Base-by-base conservation (phyloP, 2,888 invertebrate genomes). In the Cephonodes hylas region DNA sequence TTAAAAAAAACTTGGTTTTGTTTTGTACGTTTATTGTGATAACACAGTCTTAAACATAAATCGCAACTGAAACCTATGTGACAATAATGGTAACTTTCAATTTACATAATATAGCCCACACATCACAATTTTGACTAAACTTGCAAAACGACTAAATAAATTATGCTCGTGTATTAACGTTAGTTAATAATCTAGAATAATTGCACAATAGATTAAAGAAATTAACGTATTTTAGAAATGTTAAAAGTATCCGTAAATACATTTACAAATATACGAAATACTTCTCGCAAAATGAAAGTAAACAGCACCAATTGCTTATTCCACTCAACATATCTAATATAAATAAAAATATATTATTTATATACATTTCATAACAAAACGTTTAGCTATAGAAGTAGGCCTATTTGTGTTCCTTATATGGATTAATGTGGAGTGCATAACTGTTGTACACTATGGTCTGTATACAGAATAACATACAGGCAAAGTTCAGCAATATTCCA, bases 1-100 rank as follows among this genome's bases (percentile, higher is more conserved):
- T 38, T 13, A n/a, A n/a, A n/a, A 58, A 61, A 68, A 59, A 60
- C 68, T 72, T 80, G 10, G 10, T 10, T 53, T 3, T 3, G 18
- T 83, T 84, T 89, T 89, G 88, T 91, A 91, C 86, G 82, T 84
- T 91, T 92, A 91, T 89, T 91, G 85, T 84, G 81, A 85, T 89
- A 89, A 91, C 86, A 89, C 88, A 90, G 85, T 91, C 89, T 91
- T 89, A 90, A 86, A 83, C 85, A 89, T 81, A 86, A 86, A 80
- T 79, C 75, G 83, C 81, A 80, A 82, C 84, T 84, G 85, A 88
- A 83, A 91, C 86, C 82, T 77, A 78, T 80, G 76, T 80, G 83
- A 84, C 80, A 77, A 77, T 81, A 85, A 84, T 84, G 91, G 91
- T 92, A 92, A 92, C 91, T 91, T 88, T 79, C 76, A 80, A 77